phyloP scores from a whole-genome alignment of 2,797 vertebrate species.

The Myiotriccus ornatus region DNA sequence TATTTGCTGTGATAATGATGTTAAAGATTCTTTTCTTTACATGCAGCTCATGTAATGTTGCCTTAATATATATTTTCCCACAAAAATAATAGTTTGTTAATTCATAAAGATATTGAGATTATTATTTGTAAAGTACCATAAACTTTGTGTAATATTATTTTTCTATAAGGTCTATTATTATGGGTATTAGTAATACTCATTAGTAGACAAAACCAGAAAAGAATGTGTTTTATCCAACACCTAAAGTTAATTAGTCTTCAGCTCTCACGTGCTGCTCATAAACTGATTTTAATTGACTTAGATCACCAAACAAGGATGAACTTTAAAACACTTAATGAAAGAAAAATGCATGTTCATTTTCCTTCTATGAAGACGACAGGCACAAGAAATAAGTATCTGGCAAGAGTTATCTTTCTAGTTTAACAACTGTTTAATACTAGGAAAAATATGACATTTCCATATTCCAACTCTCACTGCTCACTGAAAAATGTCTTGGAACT shows the following conservation, averaged over 20 bases:
- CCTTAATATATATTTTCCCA: neutral
- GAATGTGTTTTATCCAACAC: slow-evolving; percentile 4
- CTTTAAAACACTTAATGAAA: slow-evolving; percentile 36
- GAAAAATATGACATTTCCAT: slow-evolving; percentile 48
- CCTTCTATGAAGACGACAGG: neutral
- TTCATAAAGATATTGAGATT: neutral
- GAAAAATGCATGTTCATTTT: slow-evolving; percentile 35
- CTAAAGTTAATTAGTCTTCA: slow-evolving; percentile 34
- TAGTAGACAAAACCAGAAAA: neutral
- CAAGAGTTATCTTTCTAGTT: slow-evolving; percentile 26
- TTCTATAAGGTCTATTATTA: neutral
- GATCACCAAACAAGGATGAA: slow-evolving; percentile 34
- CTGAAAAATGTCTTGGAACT: slow-evolving; percentile 12
- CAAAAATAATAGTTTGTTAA: neutral
- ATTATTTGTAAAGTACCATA: neutral
- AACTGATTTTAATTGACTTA: slow-evolving; percentile 40
- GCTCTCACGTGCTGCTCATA: neutral
- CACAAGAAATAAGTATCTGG: slow-evolving; percentile 20
- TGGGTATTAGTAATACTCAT: neutral
- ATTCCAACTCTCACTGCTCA: neutral
- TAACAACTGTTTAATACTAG: slow-evolving; percentile 35
- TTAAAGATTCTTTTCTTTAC: neutral
- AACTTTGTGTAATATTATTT: neutral
- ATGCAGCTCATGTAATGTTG: neutral
- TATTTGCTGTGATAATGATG: neutral